phyloP scores from a whole-genome alignment of 2,797 vertebrate genomes.

The Squalus acanthias region DNA sequence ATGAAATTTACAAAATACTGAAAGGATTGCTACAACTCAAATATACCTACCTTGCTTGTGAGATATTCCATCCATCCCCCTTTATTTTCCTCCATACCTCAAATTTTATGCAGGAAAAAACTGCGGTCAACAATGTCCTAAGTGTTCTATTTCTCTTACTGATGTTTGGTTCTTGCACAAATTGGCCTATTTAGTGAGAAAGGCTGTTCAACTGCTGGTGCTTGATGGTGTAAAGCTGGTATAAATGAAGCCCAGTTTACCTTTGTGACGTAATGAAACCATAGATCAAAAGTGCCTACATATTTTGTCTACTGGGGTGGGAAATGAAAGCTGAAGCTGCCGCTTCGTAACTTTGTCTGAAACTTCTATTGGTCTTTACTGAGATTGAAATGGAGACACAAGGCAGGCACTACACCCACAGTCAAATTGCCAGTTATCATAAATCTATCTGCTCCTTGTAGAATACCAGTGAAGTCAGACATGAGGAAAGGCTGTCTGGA shows the following conservation, averaged over 20 bases:
- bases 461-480: not conserved
- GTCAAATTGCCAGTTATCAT: not conserved
- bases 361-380: not conserved
- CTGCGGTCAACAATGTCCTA: not conserved
- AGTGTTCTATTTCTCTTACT: not conserved
- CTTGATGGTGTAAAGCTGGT: not conserved
- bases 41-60: not conserved
- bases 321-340: not conserved
- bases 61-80: not conserved
- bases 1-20: not conserved
- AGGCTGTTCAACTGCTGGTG: not conserved
- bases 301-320: not conserved
- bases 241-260: not conserved
- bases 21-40: not conserved
- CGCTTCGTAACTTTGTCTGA: not conserved
- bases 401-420: not conserved
- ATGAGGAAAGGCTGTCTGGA: constrained; percentile 17
- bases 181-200: not conserved
- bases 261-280: not conserved
- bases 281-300: not conserved
- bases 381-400: not conserved
- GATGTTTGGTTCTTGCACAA: not conserved
- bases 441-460: not conserved
- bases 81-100: not conserved
- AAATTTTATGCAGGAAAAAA: not conserved